Base-by-base conservation (phyloP, 2,888 invertebrate species). In the Balanococcus diminutus region DNA sequence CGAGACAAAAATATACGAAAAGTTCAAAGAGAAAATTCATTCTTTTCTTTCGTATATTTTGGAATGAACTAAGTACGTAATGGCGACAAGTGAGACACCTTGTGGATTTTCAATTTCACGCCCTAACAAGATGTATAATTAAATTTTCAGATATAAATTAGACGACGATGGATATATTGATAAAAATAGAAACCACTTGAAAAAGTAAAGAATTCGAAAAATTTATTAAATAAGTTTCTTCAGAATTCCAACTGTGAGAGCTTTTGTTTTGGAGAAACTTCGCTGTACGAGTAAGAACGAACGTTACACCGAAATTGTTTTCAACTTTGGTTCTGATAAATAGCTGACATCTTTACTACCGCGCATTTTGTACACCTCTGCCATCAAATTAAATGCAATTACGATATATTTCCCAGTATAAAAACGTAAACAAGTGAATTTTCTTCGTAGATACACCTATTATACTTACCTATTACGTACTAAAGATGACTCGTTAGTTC, bases 201-300 rank as follows among this genome's bases (percentile, higher is more conserved):
- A 56, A 56, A 56, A 22, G 19, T 19, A 22, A 56, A 56, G 56
- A 56, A 56, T 56, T 56, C 22, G 9, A 56, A 56, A 56, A 56
- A 56, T 56, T 56, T 56, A 56, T 56, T 56, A 56, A 56, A 56
- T 56, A 56, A 56, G 56, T 56, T 56, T 56, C 56, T 56, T 56
- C 22, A 56, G 56, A 56, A 56, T 8, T 56, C 11, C 22, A 19
- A 56, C 22, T 56, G n/a, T n/a, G 0, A 11, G n/a, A 56, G 56
- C 22, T 22, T 51, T 22, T 22, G 56, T 56, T n/a, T n/a, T 22
- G 19, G 19, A 56, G 11, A 22, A 56, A 56, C 22, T 56, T 56
- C 22, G 8, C 22, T 22, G 36, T 36, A 46, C 14, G n/a, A 36
- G 36, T 36, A 36, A 42, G 22, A n/a, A n/a, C n/a, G 56, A 56